Conservation (phyloP, 2,888 invertebrate species). For the Augochlorella aurata region DNA sequence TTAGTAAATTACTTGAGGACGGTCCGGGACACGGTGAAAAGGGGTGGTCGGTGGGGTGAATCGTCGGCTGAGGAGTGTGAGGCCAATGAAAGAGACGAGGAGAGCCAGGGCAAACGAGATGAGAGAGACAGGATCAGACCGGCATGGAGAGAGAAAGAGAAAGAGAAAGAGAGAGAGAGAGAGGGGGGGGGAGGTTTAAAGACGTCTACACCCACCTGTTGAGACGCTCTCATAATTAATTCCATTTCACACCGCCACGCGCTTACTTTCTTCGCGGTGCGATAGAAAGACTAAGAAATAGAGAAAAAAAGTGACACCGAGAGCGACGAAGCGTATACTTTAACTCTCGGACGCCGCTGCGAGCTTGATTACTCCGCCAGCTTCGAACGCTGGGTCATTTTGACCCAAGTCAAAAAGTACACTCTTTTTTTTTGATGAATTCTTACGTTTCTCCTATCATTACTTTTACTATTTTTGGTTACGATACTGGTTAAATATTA, state of each 20-base stretch:
- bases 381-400: background rate
- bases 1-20: conserved; percentile 80
- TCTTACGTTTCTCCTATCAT: no score
- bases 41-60: conserved; percentile 67
- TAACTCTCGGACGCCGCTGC: background rate
- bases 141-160: conserved; percentile 12
- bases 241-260: conserved; percentile 79
- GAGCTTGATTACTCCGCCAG: background rate
- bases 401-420: background rate
- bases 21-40: conserved; percentile 75
- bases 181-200: conserved; percentile 70
- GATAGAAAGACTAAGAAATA: conserved; percentile 47
- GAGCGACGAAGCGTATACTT: conserved; percentile 31
- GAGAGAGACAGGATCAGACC: background rate
- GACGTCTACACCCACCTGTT: conserved; percentile 81
- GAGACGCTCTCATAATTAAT: conserved; percentile 81
- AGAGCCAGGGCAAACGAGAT: conserved; percentile 23
- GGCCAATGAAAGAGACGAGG: conserved; percentile 45
- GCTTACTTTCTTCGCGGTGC: conserved; percentile 67
- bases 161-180: conserved; percentile 5
- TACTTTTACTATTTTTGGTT: no score
- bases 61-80: conserved; percentile 49
- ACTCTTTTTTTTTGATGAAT: background rate
- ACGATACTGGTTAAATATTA: background rate
- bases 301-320: conserved; percentile 20